A percentile compares a stretch with the other conserved stretches of the same genome.
phyloP scores from a whole-genome alignment of 2,797 vertebrate species.

The Furcifer pardalis region DNA sequence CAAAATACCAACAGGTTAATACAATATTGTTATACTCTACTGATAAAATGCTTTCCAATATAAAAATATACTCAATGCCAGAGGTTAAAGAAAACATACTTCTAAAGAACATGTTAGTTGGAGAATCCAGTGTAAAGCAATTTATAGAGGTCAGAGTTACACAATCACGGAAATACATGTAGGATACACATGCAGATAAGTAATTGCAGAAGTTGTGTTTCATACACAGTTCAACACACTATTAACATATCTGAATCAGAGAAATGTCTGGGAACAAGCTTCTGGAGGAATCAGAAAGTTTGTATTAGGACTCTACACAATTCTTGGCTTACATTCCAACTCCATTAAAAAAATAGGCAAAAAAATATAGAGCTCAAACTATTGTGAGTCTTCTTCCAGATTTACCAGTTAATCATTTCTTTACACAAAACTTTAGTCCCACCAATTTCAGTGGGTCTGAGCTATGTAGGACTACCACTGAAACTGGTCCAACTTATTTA shows the following conservation, averaged over 20 bases:
- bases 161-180: background rate
- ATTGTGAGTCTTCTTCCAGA: too few species aligned
- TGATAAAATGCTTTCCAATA: background rate
- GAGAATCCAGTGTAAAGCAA: background rate
- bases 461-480: background rate
- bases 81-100: background rate
- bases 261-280: background rate
- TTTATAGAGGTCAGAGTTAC: background rate
- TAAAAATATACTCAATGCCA: background rate
- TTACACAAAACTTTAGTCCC: background rate
- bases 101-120: background rate
- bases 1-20: background rate
- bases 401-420: too few species aligned
- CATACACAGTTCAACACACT: background rate
- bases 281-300: background rate
- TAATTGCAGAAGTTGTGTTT: background rate
- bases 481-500: background rate
- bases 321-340: background rate
- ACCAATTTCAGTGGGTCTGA: background rate
- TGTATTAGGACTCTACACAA: background rate
- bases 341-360: background rate
- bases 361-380: background rate
- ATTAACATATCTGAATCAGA: background rate
- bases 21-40: background rate
- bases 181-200: too few species aligned